Conservation (phyloP, 2,797 vertebrate species). For the Paramormyrops hopkinsi region DNA sequence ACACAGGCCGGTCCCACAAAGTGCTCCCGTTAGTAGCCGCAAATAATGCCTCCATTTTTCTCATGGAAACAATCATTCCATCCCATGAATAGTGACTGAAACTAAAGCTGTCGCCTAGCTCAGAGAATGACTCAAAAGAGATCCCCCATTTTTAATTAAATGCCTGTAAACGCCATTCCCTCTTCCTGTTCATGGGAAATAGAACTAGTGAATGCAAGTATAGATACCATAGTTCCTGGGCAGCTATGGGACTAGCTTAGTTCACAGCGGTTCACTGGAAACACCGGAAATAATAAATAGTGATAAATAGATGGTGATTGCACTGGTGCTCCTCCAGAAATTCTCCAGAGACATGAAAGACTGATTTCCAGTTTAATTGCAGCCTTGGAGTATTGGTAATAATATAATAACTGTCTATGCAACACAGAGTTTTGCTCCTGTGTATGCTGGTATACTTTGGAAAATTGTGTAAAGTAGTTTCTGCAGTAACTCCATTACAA, state of each 20-base stretch:
- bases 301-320: background rate
- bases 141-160: slow-evolving; percentile 36
- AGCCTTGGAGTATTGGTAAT: background rate
- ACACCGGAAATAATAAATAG: background rate
- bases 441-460: background rate
- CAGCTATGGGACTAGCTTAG: background rate
- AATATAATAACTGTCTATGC: background rate
- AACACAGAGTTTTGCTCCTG: background rate
- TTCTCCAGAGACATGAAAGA: background rate
- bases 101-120: slow-evolving; percentile 24
- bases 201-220: slow-evolving; percentile 9
- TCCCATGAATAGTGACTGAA: slow-evolving; percentile 61
- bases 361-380: background rate
- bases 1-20: slow-evolving; percentile 34
- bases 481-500: background rate
- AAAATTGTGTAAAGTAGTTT: background rate
- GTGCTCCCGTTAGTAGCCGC: slow-evolving; percentile 47
- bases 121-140: slow-evolving; percentile 37
- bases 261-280: background rate
- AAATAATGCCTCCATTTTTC: slow-evolving; percentile 57
- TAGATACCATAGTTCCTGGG: background rate
- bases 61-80: slow-evolving; percentile 47
- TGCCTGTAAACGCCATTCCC: slow-evolving; percentile 43
- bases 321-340: background rate
- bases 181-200: slow-evolving; percentile 27